Percentiles rank a stretch among this genome's conserved stretches.
These are phyloP conservation scores for Phenganax subtilis DNA, from an alignment of 92 coral and sea anemone genomes.

Conservation along the genomic window DNA sequence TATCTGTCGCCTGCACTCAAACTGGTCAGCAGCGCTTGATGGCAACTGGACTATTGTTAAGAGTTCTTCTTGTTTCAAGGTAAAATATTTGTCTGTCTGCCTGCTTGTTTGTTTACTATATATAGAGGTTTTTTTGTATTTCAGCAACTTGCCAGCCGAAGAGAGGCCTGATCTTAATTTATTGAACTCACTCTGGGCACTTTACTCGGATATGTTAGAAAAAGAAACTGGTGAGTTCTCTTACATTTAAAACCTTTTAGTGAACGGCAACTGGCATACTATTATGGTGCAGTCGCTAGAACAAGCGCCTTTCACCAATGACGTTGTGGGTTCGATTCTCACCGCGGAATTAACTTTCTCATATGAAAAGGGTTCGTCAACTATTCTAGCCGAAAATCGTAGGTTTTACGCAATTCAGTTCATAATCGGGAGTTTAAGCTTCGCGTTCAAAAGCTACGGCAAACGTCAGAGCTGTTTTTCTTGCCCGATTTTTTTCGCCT, in stretches of 20 bases:
- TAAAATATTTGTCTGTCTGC: slow-evolving; percentile 35
- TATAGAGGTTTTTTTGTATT: not conserved
- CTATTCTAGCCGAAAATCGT: too few species aligned
- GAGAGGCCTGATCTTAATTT: slow-evolving; percentile 89
- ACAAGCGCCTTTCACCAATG: too few species aligned
- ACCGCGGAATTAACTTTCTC: too few species aligned
- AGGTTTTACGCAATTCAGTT: too few species aligned
- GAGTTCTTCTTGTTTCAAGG: slow-evolving; percentile 90
- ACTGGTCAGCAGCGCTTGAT: slow-evolving; percentile 97
- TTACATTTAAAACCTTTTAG: not conserved
- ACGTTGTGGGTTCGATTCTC: too few species aligned
- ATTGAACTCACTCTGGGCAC: slow-evolving; percentile 90
- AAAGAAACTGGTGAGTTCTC: slow-evolving; percentile 70
- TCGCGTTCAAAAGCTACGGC: too few species aligned
- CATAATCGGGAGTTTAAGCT: too few species aligned
- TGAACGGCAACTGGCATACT: not conserved
- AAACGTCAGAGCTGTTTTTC: too few species aligned
- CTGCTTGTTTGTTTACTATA: not conserved
- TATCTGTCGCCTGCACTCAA: slow-evolving; percentile 96
- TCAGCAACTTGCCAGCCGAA: slow-evolving; percentile 31
- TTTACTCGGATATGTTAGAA: slow-evolving; percentile 95
- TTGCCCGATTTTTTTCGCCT: too few species aligned
- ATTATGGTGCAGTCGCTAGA: too few species aligned
- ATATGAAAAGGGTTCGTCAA: too few species aligned
- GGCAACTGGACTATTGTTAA: slow-evolving; percentile 89